Evolutionary conservation across 2,888 invertebrate species (phyloP).

Genomic region (Aquatica leii): DNA sequence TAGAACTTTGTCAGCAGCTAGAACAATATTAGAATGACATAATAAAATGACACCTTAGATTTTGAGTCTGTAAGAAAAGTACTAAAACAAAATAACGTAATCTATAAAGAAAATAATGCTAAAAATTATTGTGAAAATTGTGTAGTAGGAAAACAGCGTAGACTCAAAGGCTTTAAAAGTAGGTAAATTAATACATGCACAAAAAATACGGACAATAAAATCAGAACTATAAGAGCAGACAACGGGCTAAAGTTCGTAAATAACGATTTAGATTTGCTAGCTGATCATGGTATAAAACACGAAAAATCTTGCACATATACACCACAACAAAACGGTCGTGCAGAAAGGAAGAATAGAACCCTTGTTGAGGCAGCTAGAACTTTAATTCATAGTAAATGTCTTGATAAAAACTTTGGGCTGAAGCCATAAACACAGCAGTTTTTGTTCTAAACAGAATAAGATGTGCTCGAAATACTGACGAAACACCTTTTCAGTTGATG

Average conservation of each 20-base stretch:
- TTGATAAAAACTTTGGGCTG: conserved; percentile 47
- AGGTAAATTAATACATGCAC: not conserved
- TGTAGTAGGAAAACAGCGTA: too few relatives aligned
- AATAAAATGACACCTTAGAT: too few relatives aligned
- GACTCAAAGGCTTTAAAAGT: too few relatives aligned
- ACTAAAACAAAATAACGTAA: too few relatives aligned
- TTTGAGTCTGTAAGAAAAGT: too few relatives aligned
- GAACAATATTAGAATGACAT: too few relatives aligned
- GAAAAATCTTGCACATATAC: conserved; percentile 32
- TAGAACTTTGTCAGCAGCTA: too few relatives aligned
- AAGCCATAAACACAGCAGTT: not conserved
- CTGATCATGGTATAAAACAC: conserved; percentile 40
- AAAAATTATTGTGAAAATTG: too few relatives aligned
- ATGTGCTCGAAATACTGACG: conserved; percentile 7
- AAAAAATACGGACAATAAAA: not conserved
- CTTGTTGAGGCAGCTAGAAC: not conserved
- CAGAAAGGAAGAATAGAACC: not conserved
- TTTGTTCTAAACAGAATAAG: conserved; percentile 42
- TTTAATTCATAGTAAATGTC: conserved; percentile 24
- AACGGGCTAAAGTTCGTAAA: conserved; percentile 26
- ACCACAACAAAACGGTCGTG: not conserved
- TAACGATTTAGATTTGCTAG: conserved; percentile 29
- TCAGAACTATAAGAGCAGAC: conserved; percentile 27
- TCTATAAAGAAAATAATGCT: too few relatives aligned
- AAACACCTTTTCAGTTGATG: conserved; percentile 42